Conservation (phyloP, 2,797 vertebrate genomes). For the Liasis olivaceus region DNA sequence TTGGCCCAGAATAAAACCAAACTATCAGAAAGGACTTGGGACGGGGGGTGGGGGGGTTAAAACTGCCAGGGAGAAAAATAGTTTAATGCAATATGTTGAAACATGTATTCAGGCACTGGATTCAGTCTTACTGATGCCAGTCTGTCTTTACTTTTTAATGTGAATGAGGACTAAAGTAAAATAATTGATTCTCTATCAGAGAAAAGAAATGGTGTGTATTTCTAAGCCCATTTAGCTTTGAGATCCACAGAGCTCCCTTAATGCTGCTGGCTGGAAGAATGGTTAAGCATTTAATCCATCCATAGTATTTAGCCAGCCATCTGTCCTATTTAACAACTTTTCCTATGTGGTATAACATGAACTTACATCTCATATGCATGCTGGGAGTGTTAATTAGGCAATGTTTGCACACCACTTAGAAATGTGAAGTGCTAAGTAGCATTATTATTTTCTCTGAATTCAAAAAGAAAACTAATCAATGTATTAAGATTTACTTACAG, state of each 20-base stretch:
- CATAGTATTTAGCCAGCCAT: constrained; percentile 4
- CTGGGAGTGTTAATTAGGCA: constrained; percentile 32
- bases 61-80: not conserved
- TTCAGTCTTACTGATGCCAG: not conserved
- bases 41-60: too few species aligned
- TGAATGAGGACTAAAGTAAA: not conserved
- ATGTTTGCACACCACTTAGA: not conserved
- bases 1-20: not conserved
- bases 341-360: not conserved
- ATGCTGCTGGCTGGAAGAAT: not conserved
- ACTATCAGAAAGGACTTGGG: not conserved
- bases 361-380: not conserved
- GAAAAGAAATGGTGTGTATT: not conserved
- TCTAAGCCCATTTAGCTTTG: not conserved
- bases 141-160: not conserved
- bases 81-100: not conserved
- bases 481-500: constrained; percentile 15
- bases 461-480: constrained; percentile 10
- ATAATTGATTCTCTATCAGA: not conserved
- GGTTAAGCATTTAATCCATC: not conserved
- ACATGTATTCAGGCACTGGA: not conserved
- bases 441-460: constrained; percentile 23
- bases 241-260: not conserved
- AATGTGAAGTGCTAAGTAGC: constrained; percentile 23
- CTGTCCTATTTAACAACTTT: constrained; percentile 20